These are phyloP conservation scores for Enteromius mattozi DNA, from an alignment of 2,797 vertebrate species.

Conservation along the genomic window DNA sequence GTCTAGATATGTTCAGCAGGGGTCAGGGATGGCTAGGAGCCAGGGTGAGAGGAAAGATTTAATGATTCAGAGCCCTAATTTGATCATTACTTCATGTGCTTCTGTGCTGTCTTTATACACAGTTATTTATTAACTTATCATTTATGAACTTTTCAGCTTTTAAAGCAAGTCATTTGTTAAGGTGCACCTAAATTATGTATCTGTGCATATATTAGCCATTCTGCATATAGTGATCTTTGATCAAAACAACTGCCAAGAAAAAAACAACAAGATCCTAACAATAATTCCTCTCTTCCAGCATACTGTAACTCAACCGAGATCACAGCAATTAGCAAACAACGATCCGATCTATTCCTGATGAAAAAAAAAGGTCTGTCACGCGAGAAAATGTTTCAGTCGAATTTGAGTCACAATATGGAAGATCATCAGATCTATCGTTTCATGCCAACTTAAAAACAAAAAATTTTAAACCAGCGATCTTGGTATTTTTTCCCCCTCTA, in stretches of 20 bases:
- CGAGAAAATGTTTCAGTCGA: neutral
- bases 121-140: neutral
- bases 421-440: neutral
- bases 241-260: neutral
- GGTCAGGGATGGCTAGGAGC: neutral
- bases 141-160: neutral
- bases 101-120: neutral
- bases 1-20: neutral
- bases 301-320: neutral
- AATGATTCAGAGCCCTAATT: neutral
- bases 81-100: neutral
- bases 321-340: neutral
- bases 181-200: neutral
- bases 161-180: neutral
- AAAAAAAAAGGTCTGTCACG: neutral
- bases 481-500: neutral
- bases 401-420: neutral
- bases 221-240: neutral
- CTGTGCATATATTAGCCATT: neutral
- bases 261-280: neutral
- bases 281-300: neutral
- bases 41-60: neutral
- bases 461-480: neutral
- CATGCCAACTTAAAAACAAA: neutral
- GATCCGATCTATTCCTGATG: neutral